A percentile compares a stretch with the other conserved stretches of the same genome.
These are phyloP conservation scores for Thymelicus sylvestris DNA, from an alignment of 2,888 invertebrate genomes.

Conservation along the genomic window DNA sequence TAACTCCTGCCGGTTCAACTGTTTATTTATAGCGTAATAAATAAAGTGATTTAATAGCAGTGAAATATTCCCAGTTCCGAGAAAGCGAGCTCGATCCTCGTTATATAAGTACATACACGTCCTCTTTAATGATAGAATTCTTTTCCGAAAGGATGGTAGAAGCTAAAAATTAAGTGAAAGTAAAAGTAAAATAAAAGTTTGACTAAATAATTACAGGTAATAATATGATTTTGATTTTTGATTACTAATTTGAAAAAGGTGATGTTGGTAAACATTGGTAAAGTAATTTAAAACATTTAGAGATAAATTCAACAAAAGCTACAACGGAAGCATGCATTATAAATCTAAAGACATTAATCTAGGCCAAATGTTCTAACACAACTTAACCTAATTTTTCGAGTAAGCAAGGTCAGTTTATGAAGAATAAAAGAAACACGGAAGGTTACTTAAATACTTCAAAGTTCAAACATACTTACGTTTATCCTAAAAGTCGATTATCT, in stretches of 20 bases:
- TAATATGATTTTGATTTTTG: too few relatives aligned
- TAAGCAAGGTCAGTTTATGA: background rate
- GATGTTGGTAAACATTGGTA: too few relatives aligned
- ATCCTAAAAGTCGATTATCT: too few relatives aligned
- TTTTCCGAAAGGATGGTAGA: too few relatives aligned
- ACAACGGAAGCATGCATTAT: background rate
- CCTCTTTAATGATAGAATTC: background rate
- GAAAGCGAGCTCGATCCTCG: background rate
- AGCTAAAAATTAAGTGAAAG: too few relatives aligned
- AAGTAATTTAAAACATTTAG: too few relatives aligned
- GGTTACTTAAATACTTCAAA: too few relatives aligned
- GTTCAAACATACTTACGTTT: too few relatives aligned
- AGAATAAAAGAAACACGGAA: background rate
- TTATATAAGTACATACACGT: background rate
- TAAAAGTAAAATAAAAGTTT: too few relatives aligned
- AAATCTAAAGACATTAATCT: background rate
- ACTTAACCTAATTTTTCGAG: conserved; percentile 1
- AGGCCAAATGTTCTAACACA: background rate
- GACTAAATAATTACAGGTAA: too few relatives aligned
- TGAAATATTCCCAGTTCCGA: conserved; percentile 1
- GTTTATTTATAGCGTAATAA: conserved; percentile 34
- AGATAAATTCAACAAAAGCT: background rate
- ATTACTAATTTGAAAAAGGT: too few relatives aligned
- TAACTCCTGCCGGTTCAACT: conserved; percentile 26
- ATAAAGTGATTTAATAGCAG: conserved; percentile 30